Evolutionary conservation across 2,113 vertebrate genomes (phyloP), one percentile per base, ranked within the genome.

Genomic region (Oceanites oceanicus): DNA sequence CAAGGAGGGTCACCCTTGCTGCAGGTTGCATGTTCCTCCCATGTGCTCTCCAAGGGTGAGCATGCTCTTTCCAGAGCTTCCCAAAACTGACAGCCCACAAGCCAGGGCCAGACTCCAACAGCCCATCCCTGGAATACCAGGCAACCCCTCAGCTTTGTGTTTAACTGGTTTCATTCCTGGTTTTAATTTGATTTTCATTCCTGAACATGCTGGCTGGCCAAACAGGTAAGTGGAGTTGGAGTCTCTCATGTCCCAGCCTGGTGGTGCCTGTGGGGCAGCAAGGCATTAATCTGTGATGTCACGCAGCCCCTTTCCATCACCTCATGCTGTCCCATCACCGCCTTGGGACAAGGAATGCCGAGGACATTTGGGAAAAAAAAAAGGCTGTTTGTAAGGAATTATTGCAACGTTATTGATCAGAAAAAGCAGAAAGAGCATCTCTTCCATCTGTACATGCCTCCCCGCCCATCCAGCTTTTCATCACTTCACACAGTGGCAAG

Each of bases 401-500:
- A 44, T 21, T 91, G 36, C 67, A 83, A 36, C 34, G n/a, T 52
- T 93, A 93, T 83, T 77, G 70, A 91, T 95, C 71, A 70, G 74
- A 88, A 92, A 52, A 88, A 92, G 30, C 66, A 95, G 62, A 82
- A 79, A 17, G 42, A 92, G 38, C 74, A 32, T 88, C n/a, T 94
- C 23, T 91, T 74, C 47, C 50, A 16, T 97, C 70, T 75, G 42
- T 34, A 59, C 45, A 9, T 2, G 13, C 38, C 21, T 76, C 58
- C 53, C 55, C 36, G 3, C 55, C 71, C 66, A 42, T 95, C 42
- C 70, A 82, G 71, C 58, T 88, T 95, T 94, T 96, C 93, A 94
- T 59, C 93, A 94, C 84, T 88, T 96, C 74, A 63, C 50, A 96
- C 81, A 86, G 94, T 88, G 91, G 89, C 94, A 91, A 73, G 75